Conservation (phyloP, 2,113 vertebrate genomes). For the Cariama cristata region DNA sequence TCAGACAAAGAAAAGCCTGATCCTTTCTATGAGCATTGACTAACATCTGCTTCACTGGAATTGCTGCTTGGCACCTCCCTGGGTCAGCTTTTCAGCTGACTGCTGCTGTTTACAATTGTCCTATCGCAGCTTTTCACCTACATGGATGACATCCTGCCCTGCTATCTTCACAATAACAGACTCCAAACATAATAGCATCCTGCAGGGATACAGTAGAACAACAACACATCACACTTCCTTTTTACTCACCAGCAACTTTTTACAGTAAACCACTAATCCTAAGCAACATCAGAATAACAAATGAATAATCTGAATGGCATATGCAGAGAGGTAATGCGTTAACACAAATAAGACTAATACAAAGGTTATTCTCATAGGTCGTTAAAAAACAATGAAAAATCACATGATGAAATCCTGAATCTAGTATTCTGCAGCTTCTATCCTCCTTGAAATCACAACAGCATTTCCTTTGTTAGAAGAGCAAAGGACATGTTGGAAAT, state of each 20-base stretch:
- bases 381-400: neutral
- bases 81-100: neutral
- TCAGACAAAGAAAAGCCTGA: neutral
- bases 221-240: constrained; percentile 49
- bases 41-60: neutral
- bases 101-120: neutral
- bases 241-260: constrained; percentile 2
- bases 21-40: neutral
- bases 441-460: neutral
- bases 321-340: neutral
- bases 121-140: constrained; percentile 22
- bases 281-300: neutral
- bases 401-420: neutral
- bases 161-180: constrained; percentile 56
- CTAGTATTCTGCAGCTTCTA: neutral
- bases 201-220: neutral
- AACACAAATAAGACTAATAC: neutral
- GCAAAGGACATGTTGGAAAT: neutral
- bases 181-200: constrained; percentile 53
- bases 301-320: neutral
- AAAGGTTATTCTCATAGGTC: neutral
- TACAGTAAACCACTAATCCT: neutral
- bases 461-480: neutral
- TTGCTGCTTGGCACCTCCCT: neutral
- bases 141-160: constrained; percentile 33